phyloP scores from a whole-genome alignment of 2,797 vertebrate genomes.

The Hemitrygon akajei region DNA sequence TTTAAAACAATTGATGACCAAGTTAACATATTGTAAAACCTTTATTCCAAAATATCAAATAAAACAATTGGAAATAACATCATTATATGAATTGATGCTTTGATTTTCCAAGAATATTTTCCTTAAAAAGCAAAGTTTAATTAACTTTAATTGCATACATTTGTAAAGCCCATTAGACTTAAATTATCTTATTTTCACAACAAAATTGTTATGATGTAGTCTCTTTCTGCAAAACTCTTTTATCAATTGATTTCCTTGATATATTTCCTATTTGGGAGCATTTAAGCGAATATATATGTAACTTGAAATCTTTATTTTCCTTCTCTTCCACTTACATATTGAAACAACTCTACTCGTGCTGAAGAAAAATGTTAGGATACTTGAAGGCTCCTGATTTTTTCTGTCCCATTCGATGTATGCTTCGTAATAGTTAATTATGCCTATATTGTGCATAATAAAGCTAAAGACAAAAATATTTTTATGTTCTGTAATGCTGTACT shows the following conservation, averaged over 20 bases:
- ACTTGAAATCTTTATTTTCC: neutral
- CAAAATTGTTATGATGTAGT: neutral
- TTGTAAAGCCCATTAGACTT: neutral
- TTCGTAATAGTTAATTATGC: neutral
- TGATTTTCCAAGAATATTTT: neutral
- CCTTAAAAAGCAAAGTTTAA: neutral
- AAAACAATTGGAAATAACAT: slow-evolving; percentile 6
- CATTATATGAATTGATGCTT: neutral
- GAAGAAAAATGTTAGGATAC: neutral
- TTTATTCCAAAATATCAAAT: slow-evolving; percentile 26
- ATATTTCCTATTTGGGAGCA: neutral
- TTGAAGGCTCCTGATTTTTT: neutral
- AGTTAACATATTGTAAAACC: neutral
- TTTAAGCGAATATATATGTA: neutral
- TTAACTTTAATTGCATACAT: neutral
- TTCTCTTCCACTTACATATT: neutral
- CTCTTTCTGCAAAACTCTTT: neutral
- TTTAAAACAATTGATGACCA: neutral
- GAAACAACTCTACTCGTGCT: neutral
- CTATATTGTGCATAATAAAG: neutral
- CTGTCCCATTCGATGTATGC: neutral
- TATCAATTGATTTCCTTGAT: neutral
- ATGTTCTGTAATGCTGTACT: neutral
- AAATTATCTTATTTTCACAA: neutral
- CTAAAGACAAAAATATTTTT: neutral